Conservation (phyloP, 2,113 vertebrate species). For the Paramisgurnus dabryanus region DNA sequence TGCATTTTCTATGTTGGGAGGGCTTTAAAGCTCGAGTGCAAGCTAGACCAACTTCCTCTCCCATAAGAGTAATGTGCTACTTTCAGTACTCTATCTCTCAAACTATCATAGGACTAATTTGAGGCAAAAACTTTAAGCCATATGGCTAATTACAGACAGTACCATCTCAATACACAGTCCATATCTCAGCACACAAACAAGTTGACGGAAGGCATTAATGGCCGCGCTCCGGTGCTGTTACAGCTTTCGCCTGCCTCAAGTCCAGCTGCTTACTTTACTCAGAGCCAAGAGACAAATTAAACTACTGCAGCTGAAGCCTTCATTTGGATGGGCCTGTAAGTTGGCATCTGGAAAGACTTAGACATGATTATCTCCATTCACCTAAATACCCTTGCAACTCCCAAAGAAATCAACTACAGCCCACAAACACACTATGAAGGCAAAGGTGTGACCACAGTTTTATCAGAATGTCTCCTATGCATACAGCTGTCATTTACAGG, state of each 20-base stretch:
- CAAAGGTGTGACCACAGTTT: background rate
- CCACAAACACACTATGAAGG: background rate
- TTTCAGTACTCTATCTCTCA: background rate
- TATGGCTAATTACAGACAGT: constrained; percentile 6
- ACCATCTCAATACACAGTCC: constrained; percentile 18
- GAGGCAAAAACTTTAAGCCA: background rate
- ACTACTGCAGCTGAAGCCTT: constrained; percentile 32
- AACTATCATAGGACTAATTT: background rate
- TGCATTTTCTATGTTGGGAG: too few relatives aligned
- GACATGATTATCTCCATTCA: constrained; percentile 37
- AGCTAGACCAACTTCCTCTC: too few relatives aligned
- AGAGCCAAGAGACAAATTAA: constrained; percentile 43
- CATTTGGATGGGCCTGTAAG: constrained; percentile 6
- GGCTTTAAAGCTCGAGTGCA: too few relatives aligned
- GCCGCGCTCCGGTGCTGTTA: constrained; percentile 38
- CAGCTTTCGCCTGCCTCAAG: constrained; percentile 25
- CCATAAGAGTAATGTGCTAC: too few relatives aligned
- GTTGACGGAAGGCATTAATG: background rate
- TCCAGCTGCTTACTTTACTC: constrained; percentile 40
- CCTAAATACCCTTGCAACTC: constrained; percentile 19
- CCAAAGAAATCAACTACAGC: constrained; percentile 16
- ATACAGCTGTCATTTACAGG: background rate
- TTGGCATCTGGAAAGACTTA: constrained; percentile 38
- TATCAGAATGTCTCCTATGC: background rate
- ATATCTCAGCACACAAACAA: constrained; percentile 20